phyloP scores from a whole-genome alignment of 2,888 invertebrate genomes.

The Polylopha cassiicola region DNA sequence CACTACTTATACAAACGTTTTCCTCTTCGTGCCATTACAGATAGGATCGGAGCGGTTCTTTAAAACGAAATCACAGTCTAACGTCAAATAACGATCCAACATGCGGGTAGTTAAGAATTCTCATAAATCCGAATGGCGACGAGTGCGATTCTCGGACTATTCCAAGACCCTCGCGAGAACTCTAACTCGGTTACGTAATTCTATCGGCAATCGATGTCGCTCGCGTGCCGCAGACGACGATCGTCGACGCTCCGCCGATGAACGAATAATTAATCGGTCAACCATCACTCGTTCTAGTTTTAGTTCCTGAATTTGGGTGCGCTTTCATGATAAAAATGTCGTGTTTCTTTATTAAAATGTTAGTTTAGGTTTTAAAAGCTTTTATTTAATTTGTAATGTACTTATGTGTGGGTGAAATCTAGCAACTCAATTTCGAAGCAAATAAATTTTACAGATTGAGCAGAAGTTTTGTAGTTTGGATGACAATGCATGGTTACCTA shows the following conservation, averaged over 20 bases:
- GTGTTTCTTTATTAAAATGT: conserved; percentile 12
- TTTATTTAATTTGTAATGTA: no score
- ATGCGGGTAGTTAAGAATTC: conserved; percentile 17
- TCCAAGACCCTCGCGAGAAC: conserved; percentile 35
- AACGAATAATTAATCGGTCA: conserved; percentile 73
- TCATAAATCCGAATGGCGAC: conserved; percentile 23
- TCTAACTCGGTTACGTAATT: conserved; percentile 36
- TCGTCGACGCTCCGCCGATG: conserved; percentile 40
- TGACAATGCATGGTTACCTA: no score
- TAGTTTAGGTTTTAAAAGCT: no score
- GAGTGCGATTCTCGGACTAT: conserved; percentile 42
- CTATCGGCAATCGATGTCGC: conserved; percentile 59
- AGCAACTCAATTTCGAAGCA: no score
- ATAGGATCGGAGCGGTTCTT: conserved; percentile 1
- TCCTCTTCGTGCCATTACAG: no score
- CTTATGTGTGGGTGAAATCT: no score
- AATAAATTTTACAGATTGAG: no score
- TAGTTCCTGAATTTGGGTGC: conserved; percentile 27
- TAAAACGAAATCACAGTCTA: no score
- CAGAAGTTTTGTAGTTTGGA: no score
- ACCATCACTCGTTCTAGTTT: conserved; percentile 53
- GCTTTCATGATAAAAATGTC: conserved; percentile 8
- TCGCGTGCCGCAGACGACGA: conserved; percentile 48
- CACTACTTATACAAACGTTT: no score
- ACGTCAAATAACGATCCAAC: conserved; percentile 7